These are phyloP conservation scores for Chrysaora quinquecirrha DNA, from an alignment of 30 jellyfish, hydroid and myxozoan genomes.

Conservation along the genomic window DNA sequence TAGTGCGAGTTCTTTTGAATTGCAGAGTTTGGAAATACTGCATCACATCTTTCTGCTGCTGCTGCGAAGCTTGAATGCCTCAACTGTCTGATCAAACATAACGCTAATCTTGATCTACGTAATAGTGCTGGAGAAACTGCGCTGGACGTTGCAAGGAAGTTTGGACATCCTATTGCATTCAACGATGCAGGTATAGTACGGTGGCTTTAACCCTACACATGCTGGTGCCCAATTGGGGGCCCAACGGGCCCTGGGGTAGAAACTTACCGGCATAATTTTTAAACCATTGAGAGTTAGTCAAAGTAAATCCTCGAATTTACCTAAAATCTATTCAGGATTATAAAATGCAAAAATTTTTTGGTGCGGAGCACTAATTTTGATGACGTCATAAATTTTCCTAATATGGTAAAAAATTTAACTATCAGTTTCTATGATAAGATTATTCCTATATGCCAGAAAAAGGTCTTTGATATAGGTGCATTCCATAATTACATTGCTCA, in stretches of 20 bases:
- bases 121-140: slow-evolving; percentile 11
- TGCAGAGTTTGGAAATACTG: neutral
- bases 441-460: no score
- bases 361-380: no score
- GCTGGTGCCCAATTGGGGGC: no score
- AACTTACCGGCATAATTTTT: neutral
- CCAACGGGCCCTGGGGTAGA: no score
- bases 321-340: neutral
- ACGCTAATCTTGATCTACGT: neutral
- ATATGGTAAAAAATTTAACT: no score
- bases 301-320: neutral
- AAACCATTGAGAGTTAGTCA: no score
- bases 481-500: no score
- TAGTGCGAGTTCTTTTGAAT: neutral
- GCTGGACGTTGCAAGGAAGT: slow-evolving; percentile 23
- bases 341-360: neutral
- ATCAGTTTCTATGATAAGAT: no score
- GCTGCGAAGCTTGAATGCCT: slow-evolving; percentile 6
- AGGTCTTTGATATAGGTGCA: no score
- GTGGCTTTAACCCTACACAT: neutral
- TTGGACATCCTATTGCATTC: slow-evolving; percentile 15
- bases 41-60: slow-evolving; percentile 11
- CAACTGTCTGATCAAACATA: slow-evolving; percentile 7
- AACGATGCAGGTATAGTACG: slow-evolving; percentile 7
- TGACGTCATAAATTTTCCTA: neutral